phyloP scores from a whole-genome alignment of 2,888 invertebrate genomes.

The Drosophila algonquin region DNA sequence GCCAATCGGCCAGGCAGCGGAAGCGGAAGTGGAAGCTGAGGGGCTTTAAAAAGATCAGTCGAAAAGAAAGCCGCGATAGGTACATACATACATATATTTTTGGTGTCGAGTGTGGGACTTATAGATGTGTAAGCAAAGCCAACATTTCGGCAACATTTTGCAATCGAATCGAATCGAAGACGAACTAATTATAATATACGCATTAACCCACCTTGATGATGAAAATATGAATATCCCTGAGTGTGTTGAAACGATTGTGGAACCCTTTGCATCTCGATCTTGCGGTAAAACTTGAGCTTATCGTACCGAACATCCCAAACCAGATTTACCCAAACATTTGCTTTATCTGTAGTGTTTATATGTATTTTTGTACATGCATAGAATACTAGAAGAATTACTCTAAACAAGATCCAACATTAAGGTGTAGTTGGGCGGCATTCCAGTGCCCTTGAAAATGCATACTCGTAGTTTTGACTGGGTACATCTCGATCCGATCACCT shows the following conservation, averaged over 20 bases:
- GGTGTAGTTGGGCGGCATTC: constrained; percentile 54
- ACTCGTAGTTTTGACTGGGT: constrained; percentile 6
- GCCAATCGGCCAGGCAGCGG: constrained; percentile 19
- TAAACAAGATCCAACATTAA: constrained; percentile 3
- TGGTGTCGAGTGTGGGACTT: constrained; percentile 21
- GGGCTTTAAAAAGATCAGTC: constrained; percentile 28
- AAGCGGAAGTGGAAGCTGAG: constrained; percentile 4
- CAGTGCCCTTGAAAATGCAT: constrained; percentile 56
- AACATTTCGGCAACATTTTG: constrained; percentile 10
- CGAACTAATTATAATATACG: constrained; percentile 27
- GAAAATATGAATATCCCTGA: constrained; percentile 58
- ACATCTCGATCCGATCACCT: constrained; percentile 1
- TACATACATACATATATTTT: constrained; percentile 26
- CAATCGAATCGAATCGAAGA: neutral
- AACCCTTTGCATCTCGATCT: constrained; percentile 1
- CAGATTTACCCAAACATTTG: constrained; percentile 6
- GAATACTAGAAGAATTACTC: constrained; percentile 6
- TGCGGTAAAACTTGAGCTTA: constrained; percentile 7
- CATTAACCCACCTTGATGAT: constrained; percentile 64
- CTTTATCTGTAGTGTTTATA: constrained; percentile 47
- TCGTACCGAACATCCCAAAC: neutral
- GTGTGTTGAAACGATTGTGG: constrained; percentile 47
- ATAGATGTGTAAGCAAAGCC: constrained; percentile 7
- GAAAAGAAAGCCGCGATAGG: neutral
- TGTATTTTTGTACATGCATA: constrained; percentile 67